Conservation (phyloP, 64 coral and sea anemone species). For the Astreopora myriophthalma region DNA sequence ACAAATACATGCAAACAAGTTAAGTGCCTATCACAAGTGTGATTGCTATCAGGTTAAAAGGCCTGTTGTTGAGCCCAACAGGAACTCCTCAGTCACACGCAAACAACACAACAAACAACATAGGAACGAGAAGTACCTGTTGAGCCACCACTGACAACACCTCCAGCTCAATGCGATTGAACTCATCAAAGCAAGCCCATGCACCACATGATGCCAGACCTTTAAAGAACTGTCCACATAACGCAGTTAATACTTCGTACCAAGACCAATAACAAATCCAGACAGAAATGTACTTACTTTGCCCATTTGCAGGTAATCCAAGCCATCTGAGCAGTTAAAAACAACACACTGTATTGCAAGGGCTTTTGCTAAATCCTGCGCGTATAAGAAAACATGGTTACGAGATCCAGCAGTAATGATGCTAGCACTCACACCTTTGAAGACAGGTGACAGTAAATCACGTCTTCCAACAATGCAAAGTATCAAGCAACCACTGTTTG, state of each 20-base stretch:
- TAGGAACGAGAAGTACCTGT: conserved; percentile 57
- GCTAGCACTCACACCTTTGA: background rate
- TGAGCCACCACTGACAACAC: conserved; percentile 92
- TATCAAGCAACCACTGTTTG: no score
- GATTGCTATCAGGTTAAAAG: no score
- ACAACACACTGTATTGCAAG: conserved; percentile 99
- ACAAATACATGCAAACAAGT: no score
- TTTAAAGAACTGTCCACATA: conserved; percentile 82
- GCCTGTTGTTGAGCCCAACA: no score
- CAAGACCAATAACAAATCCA: background rate
- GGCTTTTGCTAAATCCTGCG: conserved; percentile 97
- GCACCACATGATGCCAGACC: conserved; percentile 93
- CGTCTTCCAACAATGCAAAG: background rate
- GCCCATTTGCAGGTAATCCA: conserved; percentile 99
- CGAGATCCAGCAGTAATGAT: background rate
- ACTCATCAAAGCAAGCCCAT: conserved; percentile 96
- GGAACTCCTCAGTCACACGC: no score
- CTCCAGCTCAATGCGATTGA: conserved; percentile 92
- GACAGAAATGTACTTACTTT: conserved; percentile 62
- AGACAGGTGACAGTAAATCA: no score
- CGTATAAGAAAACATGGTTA: background rate
- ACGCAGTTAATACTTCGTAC: background rate
- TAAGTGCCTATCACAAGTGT: no score
- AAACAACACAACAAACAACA: background rate
- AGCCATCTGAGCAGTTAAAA: conserved; percentile 98